Evolutionary conservation across 2,888 invertebrate species (phyloP).

Genomic region (Ormyrus rosae): DNA sequence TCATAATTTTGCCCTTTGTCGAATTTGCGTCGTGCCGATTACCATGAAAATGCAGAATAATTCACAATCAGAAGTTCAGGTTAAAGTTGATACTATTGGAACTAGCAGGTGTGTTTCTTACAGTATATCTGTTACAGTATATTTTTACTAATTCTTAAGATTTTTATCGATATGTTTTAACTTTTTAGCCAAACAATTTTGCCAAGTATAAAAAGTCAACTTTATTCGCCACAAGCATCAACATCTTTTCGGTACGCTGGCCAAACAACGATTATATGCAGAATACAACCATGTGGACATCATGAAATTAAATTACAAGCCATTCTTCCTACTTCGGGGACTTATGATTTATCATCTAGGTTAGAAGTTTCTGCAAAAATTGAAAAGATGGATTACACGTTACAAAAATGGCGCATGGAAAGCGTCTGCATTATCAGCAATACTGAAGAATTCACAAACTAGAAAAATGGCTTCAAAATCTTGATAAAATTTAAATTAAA

Average conservation of each 20-base stretch:
- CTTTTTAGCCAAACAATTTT: slow-evolving; percentile 70
- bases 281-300: slow-evolving; percentile 77
- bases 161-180: slow-evolving; percentile 26
- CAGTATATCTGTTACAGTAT: neutral
- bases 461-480: neutral
- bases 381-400: slow-evolving; percentile 66
- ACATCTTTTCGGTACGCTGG: slow-evolving; percentile 75
- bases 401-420: slow-evolving; percentile 72
- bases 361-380: slow-evolving; percentile 77
- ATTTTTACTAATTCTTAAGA: slow-evolving; percentile 7
- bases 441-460: slow-evolving; percentile 20
- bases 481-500: neutral
- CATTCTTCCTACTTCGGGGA: slow-evolving; percentile 81
- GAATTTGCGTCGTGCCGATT: slow-evolving; percentile 83
- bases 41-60: slow-evolving; percentile 83
- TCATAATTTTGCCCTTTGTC: slow-evolving; percentile 81
- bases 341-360: slow-evolving; percentile 82
- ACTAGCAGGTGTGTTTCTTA: slow-evolving; percentile 77
- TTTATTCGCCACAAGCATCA: slow-evolving; percentile 74
- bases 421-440: slow-evolving; percentile 70
- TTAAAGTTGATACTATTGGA: slow-evolving; percentile 81
- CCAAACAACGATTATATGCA: slow-evolving; percentile 74
- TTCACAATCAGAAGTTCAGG: slow-evolving; percentile 79
- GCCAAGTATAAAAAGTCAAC: slow-evolving; percentile 71
- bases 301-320: slow-evolving; percentile 80